phyloP scores from a whole-genome alignment of 2,888 invertebrate species.

The Caenorhabditis macrosperma region DNA sequence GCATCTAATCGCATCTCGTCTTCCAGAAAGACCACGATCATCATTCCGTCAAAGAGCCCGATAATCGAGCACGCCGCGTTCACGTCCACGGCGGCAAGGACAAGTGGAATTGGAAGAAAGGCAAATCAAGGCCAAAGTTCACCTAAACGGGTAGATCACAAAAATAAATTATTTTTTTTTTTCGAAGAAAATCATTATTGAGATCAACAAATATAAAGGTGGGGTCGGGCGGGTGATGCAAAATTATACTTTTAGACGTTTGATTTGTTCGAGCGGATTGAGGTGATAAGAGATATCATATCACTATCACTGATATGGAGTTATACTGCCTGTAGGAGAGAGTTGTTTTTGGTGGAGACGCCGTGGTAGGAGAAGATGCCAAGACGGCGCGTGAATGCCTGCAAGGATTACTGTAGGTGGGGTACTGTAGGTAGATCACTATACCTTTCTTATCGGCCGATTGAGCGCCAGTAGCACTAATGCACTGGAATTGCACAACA shows the following conservation, averaged over 20 bases:
- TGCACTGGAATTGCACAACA: conserved; percentile 70
- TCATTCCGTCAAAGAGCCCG: conserved; percentile 6
- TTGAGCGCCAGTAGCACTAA: conserved; percentile 65
- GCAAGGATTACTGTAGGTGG: background rate
- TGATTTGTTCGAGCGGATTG: background rate
- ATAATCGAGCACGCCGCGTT: conserved; percentile 23
- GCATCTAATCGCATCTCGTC: background rate
- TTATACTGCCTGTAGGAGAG: conserved; percentile 54
- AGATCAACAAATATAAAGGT: background rate
- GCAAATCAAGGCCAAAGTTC: conserved; percentile 49
- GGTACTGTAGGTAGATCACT: background rate
- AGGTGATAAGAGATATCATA: background rate
- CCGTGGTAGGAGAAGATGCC: conserved; percentile 47
- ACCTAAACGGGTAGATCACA: background rate
- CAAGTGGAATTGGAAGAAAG: conserved; percentile 56
- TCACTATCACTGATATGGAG: too few species aligned
- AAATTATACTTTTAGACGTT: conserved; percentile 15
- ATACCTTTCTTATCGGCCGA: conserved; percentile 63
- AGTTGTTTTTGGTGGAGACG: conserved; percentile 61
- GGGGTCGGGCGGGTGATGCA: background rate
- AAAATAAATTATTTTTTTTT: background rate
- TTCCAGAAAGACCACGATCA: conserved; percentile 25
- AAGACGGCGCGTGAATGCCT: conserved; percentile 53
- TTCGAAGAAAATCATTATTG: background rate
- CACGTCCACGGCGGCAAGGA: conserved; percentile 54